A percentile compares a stretch with the other conserved stretches of the same genome.
Conservation (phyloP, 37 sponge, comb jelly and placozoan species). For the Lycopodina hypogea region DNA sequence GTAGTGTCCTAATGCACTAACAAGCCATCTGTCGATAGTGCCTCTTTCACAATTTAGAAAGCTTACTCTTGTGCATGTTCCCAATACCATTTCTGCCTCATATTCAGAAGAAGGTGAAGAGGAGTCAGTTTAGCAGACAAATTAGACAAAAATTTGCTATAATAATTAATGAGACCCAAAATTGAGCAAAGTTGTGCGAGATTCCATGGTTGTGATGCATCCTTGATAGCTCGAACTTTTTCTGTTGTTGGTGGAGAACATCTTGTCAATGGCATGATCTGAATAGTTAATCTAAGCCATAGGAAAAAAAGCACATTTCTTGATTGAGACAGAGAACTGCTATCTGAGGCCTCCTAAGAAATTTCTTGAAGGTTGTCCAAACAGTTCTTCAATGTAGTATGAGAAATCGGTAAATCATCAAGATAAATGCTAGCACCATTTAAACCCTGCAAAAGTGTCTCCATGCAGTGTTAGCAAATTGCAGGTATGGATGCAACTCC, state of each 20-base stretch:
- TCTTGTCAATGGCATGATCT: slow-evolving; percentile 2
- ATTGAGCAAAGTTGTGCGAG: not conserved
- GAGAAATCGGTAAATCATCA: slow-evolving; percentile 46
- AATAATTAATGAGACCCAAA: not conserved
- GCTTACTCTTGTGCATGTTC: slow-evolving; percentile 20
- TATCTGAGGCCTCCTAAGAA: not conserved
- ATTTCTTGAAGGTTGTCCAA: slow-evolving; percentile 24
- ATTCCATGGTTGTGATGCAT: not conserved
- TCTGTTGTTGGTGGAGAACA: slow-evolving; percentile 12
- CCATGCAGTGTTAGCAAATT: slow-evolving; percentile 42
- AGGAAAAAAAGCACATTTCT: slow-evolving; percentile 5
- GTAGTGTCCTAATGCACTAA: slow-evolving; percentile 32
- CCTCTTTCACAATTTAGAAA: slow-evolving; percentile 33
- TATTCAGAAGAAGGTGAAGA: slow-evolving; percentile 26
- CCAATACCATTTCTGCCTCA: slow-evolving; percentile 34
- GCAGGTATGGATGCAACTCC: slow-evolving; percentile 41
- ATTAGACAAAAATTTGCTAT: slow-evolving; percentile 19
- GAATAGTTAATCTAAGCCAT: slow-evolving; percentile 2
- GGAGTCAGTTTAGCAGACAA: slow-evolving; percentile 37
- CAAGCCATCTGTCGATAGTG: not conserved
- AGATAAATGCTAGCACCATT: slow-evolving; percentile 27
- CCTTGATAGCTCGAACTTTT: slow-evolving; percentile 4
- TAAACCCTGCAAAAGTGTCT: slow-evolving; percentile 35
- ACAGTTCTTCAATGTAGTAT: slow-evolving; percentile 11
- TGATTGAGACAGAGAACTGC: slow-evolving; percentile 6